Evolutionary conservation across 2,113 vertebrate species (phyloP).

Genomic region (Pristiophorus japonicus): DNA sequence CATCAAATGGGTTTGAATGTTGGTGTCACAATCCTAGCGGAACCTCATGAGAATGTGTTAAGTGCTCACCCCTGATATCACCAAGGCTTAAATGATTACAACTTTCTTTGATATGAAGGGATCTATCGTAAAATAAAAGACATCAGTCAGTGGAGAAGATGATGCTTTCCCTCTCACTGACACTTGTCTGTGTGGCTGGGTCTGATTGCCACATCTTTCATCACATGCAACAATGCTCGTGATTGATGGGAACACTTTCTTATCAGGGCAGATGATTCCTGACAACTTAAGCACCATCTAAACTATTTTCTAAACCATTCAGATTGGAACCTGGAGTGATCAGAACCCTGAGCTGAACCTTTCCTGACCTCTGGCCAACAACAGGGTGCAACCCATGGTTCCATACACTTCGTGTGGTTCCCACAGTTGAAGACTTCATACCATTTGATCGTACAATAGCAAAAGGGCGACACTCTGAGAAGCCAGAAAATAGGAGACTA

Average conservation of each 20-base stretch:
- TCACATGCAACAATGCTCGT: not conserved
- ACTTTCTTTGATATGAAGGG: not conserved
- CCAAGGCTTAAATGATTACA: not conserved
- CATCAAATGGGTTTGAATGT: not conserved
- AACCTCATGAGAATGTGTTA: not conserved
- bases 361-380: slow-evolving; percentile 27
- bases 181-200: not conserved
- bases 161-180: not conserved
- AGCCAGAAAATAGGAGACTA: not conserved
- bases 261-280: not conserved
- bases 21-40: not conserved
- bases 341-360: not conserved
- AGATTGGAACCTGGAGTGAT: slow-evolving; percentile 9
- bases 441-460: not conserved
- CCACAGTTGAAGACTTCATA: slow-evolving; percentile 9
- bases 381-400: not conserved
- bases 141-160: not conserved
- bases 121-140: not conserved
- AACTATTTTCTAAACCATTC: slow-evolving; percentile 17
- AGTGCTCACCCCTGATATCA: not conserved
- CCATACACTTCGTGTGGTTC: not conserved
- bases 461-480: not conserved
- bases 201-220: not conserved
- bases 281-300: not conserved
- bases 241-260: not conserved